phyloP scores from a whole-genome alignment of 2,888 invertebrate genomes.

The Apodemia hepburni region DNA sequence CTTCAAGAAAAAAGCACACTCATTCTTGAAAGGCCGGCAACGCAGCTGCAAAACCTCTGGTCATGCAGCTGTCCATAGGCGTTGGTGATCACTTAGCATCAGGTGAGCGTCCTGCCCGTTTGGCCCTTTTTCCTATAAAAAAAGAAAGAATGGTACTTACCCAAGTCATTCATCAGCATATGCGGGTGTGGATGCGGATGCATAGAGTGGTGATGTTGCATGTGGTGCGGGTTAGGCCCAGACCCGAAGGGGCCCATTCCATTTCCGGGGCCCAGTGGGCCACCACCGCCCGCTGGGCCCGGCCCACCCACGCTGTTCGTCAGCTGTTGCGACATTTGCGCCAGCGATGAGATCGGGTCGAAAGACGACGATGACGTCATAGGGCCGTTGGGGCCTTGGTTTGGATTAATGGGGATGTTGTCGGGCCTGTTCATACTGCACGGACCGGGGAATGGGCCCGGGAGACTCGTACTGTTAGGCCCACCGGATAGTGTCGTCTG shows the following conservation, averaged over 20 bases:
- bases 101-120: no score
- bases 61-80: no score
- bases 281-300: slow-evolving; percentile 39
- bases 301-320: slow-evolving; percentile 85
- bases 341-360: slow-evolving; percentile 95
- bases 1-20: no score
- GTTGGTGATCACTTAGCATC: no score
- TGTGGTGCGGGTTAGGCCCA: slow-evolving; percentile 63
- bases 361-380: slow-evolving; percentile 83
- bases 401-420: slow-evolving; percentile 72
- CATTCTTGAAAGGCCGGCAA: no score
- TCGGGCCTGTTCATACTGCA: slow-evolving; percentile 71
- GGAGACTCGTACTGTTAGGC: slow-evolving; percentile 68
- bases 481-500: slow-evolving; percentile 73
- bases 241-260: slow-evolving; percentile 65
- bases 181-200: slow-evolving; percentile 72
- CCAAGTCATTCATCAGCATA: slow-evolving; percentile 77
- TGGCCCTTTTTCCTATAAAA: no score
- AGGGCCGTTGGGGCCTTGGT: slow-evolving; percentile 77
- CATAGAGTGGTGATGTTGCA: slow-evolving; percentile 72
- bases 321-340: slow-evolving; percentile 96
- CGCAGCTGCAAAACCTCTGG: no score
- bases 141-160: slow-evolving; percentile 40
- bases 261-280: slow-evolving; percentile 60
- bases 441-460: slow-evolving; percentile 76